These are phyloP conservation scores for Barypeithes pellucidus DNA, from an alignment of 2,888 invertebrate species.

Conservation along the genomic window DNA sequence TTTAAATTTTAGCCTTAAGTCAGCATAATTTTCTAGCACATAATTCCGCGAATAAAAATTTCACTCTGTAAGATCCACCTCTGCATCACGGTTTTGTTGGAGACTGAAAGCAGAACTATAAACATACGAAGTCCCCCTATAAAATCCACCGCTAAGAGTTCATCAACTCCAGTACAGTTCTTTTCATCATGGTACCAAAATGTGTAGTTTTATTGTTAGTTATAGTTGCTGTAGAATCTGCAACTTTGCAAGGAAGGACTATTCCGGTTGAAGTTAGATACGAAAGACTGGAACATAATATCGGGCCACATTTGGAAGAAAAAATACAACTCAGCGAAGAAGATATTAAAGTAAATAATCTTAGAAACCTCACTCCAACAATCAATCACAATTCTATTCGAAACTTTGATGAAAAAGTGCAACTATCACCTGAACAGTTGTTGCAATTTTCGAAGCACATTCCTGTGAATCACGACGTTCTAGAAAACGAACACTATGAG, in stretches of 20 bases:
- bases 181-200: conserved; percentile 53
- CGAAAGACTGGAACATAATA: conserved; percentile 56
- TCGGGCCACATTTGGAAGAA: conserved; percentile 44
- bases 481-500: conserved; percentile 1
- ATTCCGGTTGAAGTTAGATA: conserved; percentile 66
- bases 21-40: too few relatives aligned
- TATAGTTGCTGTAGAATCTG: conserved; percentile 56
- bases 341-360: conserved; percentile 41
- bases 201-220: conserved; percentile 58
- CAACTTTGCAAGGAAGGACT: conserved; percentile 56
- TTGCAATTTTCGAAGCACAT: conserved; percentile 42
- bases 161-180: conserved; percentile 66
- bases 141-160: conserved; percentile 67
- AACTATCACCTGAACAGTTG: conserved; percentile 58
- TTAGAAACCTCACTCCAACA: conserved; percentile 6
- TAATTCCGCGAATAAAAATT: not conserved
- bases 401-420: conserved; percentile 64
- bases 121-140: conserved; percentile 61
- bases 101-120: conserved; percentile 54
- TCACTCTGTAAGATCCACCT: conserved; percentile 48
- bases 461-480: conserved; percentile 30
- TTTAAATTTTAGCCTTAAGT: too few relatives aligned
- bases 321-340: conserved; percentile 41
- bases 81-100: conserved; percentile 40
- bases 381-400: conserved; percentile 49